Evolutionary conservation across 1,140 invertebrate genomes (phyloP).

Genomic region (Diabrotica undecimpunctata): DNA sequence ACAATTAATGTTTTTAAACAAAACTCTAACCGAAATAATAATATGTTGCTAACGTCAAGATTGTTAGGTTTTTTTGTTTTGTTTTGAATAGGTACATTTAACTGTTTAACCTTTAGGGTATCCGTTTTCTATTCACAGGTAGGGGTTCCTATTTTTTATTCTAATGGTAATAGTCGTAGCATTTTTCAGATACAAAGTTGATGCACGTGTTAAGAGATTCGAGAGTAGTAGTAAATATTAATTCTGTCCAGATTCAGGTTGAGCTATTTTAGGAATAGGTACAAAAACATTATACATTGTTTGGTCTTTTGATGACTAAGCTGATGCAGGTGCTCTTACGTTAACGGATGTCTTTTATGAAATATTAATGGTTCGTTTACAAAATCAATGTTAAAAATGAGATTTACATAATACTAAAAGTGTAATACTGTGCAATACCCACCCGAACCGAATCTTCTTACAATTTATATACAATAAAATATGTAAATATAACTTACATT

Average conservation of each 20-base stretch:
- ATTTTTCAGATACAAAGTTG: neutral
- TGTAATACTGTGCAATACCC: too few relatives aligned
- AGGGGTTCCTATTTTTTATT: conserved; percentile 1
- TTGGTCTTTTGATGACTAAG: neutral
- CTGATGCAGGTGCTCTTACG: neutral
- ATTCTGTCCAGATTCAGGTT: neutral
- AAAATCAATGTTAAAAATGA: too few relatives aligned
- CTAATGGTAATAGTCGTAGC: neutral
- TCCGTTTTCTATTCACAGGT: neutral
- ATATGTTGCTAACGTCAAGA: neutral
- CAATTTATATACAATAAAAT: too few relatives aligned
- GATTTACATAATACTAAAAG: too few relatives aligned
- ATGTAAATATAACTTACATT: too few relatives aligned
- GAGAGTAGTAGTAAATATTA: neutral
- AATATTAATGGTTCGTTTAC: too few relatives aligned
- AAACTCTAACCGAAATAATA: neutral
- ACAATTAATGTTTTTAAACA: neutral
- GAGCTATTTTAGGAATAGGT: neutral
- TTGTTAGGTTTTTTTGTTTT: neutral
- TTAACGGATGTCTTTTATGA: neutral
- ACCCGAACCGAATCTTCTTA: too few relatives aligned
- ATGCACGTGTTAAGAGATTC: neutral
- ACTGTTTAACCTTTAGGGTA: neutral
- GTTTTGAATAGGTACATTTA: neutral
- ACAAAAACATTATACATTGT: neutral